Percentiles rank a stretch among this genome's conserved stretches.
These are phyloP conservation scores for Planococcus citri DNA, from an alignment of 1,140 invertebrate species.

Conservation along the genomic window DNA sequence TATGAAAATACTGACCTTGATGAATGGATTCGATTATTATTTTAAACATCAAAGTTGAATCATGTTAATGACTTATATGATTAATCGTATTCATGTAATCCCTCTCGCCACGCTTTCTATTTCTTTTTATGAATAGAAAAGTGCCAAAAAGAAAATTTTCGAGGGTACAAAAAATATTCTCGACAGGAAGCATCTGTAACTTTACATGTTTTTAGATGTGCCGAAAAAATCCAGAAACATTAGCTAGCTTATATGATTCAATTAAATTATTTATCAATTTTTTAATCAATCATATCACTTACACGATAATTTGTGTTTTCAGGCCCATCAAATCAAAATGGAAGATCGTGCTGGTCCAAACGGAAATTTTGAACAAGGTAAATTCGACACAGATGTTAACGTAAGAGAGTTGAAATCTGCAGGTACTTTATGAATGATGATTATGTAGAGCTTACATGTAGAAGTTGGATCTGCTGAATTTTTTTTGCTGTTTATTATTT, in stretches of 20 bases:
- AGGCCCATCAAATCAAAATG: not conserved
- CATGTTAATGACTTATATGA: too few relatives aligned
- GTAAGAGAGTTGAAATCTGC: not conserved
- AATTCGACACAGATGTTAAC: not conserved
- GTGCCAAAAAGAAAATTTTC: conserved; percentile 1
- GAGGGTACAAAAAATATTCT: conserved; percentile 9
- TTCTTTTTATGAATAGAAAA: not conserved
- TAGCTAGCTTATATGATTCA: too few relatives aligned
- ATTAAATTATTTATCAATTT: not conserved
- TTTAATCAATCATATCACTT: not conserved
- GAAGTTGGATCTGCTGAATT: too few relatives aligned
- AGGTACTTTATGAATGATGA: not conserved
- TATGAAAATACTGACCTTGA: too few relatives aligned
- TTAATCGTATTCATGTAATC: too few relatives aligned
- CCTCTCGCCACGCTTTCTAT: conserved; percentile 17
- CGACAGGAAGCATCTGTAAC: conserved; percentile 9
- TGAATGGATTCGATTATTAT: too few relatives aligned
- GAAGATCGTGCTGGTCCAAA: not conserved
- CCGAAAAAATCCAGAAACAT: conserved; percentile 5
- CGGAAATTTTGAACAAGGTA: not conserved
- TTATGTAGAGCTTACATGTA: too few relatives aligned
- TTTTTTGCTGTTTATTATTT: too few relatives aligned
- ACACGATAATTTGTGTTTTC: not conserved
- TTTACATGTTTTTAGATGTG: not conserved
- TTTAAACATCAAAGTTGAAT: too few relatives aligned